Evolutionary conservation across 2,888 invertebrate genomes (phyloP).

Genomic region (Leptopterna dolabrata): DNA sequence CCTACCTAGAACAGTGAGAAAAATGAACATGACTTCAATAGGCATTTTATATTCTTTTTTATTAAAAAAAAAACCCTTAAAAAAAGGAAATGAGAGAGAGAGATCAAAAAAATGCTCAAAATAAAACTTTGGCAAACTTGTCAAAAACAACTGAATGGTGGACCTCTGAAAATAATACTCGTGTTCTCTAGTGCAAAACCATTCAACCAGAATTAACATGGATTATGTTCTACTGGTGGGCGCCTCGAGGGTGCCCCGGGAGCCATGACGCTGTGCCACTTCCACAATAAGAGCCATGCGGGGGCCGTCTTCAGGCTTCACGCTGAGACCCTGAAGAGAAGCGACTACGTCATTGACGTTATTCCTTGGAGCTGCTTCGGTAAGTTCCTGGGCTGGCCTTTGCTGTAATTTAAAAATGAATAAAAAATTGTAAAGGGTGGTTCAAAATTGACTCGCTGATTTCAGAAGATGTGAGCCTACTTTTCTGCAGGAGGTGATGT

Average conservation of each 20-base stretch:
- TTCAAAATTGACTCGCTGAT: too few species aligned
- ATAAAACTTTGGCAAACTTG: conserved; percentile 13
- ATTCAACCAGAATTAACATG: conserved; percentile 17
- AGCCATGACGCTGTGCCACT: conserved; percentile 69
- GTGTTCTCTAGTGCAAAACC: conserved; percentile 24
- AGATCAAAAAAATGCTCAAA: conserved; percentile 18
- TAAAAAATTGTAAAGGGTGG: too few species aligned
- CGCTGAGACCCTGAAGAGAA: conserved; percentile 66
- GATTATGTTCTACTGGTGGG: background rate
- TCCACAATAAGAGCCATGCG: conserved; percentile 66
- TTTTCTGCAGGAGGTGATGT: too few species aligned
- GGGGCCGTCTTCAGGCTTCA: conserved; percentile 67
- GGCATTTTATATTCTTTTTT: too few species aligned
- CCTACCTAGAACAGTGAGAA: too few species aligned
- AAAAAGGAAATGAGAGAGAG: background rate
- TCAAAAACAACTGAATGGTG: conserved; percentile 37
- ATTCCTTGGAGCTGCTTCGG: conserved; percentile 64
- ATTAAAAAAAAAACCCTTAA: too few species aligned
- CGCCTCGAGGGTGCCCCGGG: background rate
- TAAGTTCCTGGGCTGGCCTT: conserved; percentile 35
- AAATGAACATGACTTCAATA: too few species aligned
- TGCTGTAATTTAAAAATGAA: conserved; percentile 34
- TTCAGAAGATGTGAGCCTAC: too few species aligned
- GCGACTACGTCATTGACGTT: conserved; percentile 70
- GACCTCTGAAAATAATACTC: conserved; percentile 34